Percentiles rank a stretch among this genome's conserved stretches.
Evolutionary conservation across 2,113 vertebrate species (phyloP).

Genomic region (Pollimyrus isidori): DNA sequence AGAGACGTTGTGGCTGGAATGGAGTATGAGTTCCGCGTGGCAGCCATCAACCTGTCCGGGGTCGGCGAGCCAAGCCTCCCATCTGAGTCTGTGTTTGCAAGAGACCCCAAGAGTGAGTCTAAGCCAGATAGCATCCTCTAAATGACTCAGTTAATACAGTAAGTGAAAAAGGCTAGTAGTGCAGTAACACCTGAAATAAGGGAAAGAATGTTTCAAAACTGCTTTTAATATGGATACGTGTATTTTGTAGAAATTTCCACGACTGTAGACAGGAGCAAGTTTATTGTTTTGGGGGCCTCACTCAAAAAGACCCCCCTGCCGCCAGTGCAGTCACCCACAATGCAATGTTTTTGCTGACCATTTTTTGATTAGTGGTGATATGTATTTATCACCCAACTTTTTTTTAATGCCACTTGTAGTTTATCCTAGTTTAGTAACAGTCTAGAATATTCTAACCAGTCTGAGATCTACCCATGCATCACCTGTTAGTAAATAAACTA

Average conservation of each 20-base stretch:
- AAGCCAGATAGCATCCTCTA: background rate
- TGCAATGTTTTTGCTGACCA: background rate
- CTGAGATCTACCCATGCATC: background rate
- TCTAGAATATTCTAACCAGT: background rate
- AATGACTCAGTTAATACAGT: background rate
- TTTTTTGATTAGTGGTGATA: background rate
- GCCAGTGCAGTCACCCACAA: background rate
- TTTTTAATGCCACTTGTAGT: background rate
- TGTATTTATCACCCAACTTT: background rate
- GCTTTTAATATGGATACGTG: background rate
- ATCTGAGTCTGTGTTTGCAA: constrained; percentile 60
- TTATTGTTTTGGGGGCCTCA: background rate
- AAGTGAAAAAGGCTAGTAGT: background rate
- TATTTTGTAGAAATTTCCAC: background rate
- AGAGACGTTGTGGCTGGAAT: constrained; percentile 64
- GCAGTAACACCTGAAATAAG: background rate
- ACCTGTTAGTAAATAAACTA: background rate
- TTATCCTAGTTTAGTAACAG: background rate
- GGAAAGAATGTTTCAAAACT: background rate
- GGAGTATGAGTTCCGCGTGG: constrained; percentile 78
- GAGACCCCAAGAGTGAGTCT: constrained; percentile 71
- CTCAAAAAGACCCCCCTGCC: background rate
- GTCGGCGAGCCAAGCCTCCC: constrained; percentile 66
- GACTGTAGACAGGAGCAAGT: background rate
- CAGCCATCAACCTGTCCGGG: constrained; percentile 71